Evolutionary conservation across 2,888 invertebrate species (phyloP).

Genomic region (Rugalucina vietnamica): DNA sequence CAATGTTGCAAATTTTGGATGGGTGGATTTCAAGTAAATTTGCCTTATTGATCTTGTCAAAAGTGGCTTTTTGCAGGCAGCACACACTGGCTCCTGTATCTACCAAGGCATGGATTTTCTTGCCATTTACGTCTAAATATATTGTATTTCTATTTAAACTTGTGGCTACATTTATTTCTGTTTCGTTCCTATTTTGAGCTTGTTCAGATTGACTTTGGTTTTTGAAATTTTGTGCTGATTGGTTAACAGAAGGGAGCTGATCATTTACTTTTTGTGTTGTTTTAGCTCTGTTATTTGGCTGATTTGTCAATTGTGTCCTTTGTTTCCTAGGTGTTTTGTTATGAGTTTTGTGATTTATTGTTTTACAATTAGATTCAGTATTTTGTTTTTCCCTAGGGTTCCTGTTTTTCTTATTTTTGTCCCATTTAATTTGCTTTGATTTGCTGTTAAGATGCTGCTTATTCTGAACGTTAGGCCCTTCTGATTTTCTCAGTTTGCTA

Average conservation of each 20-base stretch:
- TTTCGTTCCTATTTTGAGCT: not conserved
- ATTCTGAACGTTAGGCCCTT: too few species aligned
- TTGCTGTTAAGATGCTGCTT: too few species aligned
- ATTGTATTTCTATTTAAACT: constrained; percentile 18
- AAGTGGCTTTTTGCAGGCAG: constrained; percentile 8
- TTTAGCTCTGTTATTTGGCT: not conserved
- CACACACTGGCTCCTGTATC: constrained; percentile 22
- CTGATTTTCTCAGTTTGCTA: too few species aligned
- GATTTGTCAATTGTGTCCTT: not conserved
- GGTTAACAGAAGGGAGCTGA: not conserved
- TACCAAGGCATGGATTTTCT: not conserved
- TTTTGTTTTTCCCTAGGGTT: too few species aligned
- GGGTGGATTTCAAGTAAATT: not conserved
- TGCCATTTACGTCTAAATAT: not conserved
- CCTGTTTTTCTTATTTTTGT: too few species aligned
- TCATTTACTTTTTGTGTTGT: not conserved
- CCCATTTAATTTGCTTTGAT: too few species aligned
- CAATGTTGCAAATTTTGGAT: not conserved
- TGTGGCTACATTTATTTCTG: not conserved
- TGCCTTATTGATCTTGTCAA: not conserved
- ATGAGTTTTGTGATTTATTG: too few species aligned
- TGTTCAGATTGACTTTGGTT: not conserved
- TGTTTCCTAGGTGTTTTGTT: too few species aligned
- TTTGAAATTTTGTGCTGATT: not conserved
- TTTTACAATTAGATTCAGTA: too few species aligned